Base-by-base conservation (phyloP, 2,113 vertebrate genomes). In the Cyrtonyx montezumae region DNA sequence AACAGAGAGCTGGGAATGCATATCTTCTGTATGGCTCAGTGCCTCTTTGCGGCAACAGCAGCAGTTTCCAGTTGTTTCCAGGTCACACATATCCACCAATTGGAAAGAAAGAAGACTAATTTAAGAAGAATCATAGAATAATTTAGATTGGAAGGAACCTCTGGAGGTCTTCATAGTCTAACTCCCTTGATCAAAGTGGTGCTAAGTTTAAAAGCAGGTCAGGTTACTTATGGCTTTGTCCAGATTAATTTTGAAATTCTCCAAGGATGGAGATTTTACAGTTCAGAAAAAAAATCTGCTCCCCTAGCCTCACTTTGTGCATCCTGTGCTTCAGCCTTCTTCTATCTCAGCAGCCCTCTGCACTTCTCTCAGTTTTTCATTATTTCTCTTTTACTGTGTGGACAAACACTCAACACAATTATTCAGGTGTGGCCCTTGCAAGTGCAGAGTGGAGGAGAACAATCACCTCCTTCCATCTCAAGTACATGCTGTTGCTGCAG, bases 1-100 rank as follows among this genome's bases (percentile, higher is more conserved):
- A 94, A 0, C 1, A 1, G 82, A 74, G 83, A 92, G 36, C 68
- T 87, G 91, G 79, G 81, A 92, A 80, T 92, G 82, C 42, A 46
- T 19, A 91, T 65, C 68, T 84, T 42, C 66, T 86, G 46, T 80
- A 93, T 87, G 93, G 88, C 79, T 93, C 94, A 92, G 43, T 94
- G 91, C 81, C 81, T 94, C 82, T 84, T 62, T 79, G 92, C 84
- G 84, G 78, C 40, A 55, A 86, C 88, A 84, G 80, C 78, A 82
- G 66, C 77, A 28, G 83, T 84, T 84, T 65, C 56, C 69, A 90
- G 78, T 84, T 56, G 84, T 94, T 93, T 92, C 61, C 87, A 90
- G 76, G 84, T 96, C 95, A 96, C 88, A 71, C 79, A 56, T 87
- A 92, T 79, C 65, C 92, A 79, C 79, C 58, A 70, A 1, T 91